Conservation (phyloP, 2,113 vertebrate genomes). For the Calyptomena viridis region DNA sequence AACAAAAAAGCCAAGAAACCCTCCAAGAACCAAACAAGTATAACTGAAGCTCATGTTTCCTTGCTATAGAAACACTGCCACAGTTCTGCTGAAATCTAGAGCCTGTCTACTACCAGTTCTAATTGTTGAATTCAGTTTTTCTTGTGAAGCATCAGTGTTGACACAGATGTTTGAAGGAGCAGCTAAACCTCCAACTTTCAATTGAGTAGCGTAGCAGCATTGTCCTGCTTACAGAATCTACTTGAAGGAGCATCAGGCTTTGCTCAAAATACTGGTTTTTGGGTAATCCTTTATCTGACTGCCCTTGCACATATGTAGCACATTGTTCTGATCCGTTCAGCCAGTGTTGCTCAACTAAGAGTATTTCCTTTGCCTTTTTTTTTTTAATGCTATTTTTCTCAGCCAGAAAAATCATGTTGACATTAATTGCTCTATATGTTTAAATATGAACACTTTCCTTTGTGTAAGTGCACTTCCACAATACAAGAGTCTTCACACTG, state of each 20-base stretch:
- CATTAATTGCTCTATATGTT: not conserved
- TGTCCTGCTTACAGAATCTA: not conserved
- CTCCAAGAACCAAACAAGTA: not conserved
- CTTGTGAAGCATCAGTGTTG: not conserved
- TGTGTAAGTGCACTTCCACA: not conserved
- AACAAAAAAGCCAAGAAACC: not conserved
- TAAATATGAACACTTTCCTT: not conserved
- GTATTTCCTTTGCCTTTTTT: not conserved
- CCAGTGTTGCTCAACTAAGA: not conserved
- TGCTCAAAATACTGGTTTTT: not conserved
- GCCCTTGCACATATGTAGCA: not conserved
- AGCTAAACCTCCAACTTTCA: not conserved
- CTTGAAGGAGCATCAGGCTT: not conserved
- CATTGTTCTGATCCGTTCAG: not conserved
- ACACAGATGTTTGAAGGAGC: not conserved
- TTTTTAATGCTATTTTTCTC: not conserved
- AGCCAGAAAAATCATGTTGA: not conserved
- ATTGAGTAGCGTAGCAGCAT: not conserved
- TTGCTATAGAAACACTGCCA: not conserved
- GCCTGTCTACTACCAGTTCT: not conserved
- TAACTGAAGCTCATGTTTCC: not conserved
- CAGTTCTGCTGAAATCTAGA: not conserved
- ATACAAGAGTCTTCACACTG: not conserved
- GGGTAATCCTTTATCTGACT: not conserved
- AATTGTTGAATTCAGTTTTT: not conserved